Conservation (phyloP, 2,888 invertebrate species). For the Gastracanthus pulcherrimus region DNA sequence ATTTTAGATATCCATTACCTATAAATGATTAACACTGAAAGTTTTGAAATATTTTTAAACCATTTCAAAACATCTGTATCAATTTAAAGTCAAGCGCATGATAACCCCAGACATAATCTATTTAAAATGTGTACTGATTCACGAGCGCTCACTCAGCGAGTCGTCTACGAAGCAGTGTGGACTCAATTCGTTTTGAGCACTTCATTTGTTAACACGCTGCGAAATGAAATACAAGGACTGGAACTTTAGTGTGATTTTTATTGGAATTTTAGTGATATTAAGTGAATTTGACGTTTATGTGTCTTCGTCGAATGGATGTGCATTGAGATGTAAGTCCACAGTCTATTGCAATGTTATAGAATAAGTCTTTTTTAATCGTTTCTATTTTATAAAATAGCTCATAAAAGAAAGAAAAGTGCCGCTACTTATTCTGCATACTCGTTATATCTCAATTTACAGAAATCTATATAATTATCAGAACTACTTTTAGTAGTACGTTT, state of each 20-base stretch:
- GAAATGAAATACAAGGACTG: slow-evolving; percentile 42
- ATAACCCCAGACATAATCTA: slow-evolving; percentile 56
- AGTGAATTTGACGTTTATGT: slow-evolving; percentile 1
- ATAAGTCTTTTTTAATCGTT: no score
- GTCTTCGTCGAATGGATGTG: slow-evolving; percentile 28
- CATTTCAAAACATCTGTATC: slow-evolving; percentile 55
- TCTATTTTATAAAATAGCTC: no score
- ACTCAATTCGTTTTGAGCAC: slow-evolving; percentile 40
- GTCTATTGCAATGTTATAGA: no score
- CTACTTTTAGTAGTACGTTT: no score
- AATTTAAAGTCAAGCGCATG: slow-evolving; percentile 54
- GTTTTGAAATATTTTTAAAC: slow-evolving; percentile 53
- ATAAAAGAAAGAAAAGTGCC: no score
- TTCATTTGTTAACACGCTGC: slow-evolving; percentile 14
- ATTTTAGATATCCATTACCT: neutral
- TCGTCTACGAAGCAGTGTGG: slow-evolving; percentile 40
- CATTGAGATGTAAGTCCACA: slow-evolving; percentile 48
- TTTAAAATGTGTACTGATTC: slow-evolving; percentile 56
- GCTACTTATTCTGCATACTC: no score
- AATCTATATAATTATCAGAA: no score
- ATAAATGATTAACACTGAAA: neutral
- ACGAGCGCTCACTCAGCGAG: slow-evolving; percentile 48
- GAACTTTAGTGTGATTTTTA: neutral
- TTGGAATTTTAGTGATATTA: slow-evolving; percentile 14
- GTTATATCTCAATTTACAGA: no score